Evolutionary conservation across 2,888 invertebrate genomes (phyloP), one percentile per base, ranked within the genome.

Genomic region (Parnassius apollo): DNA sequence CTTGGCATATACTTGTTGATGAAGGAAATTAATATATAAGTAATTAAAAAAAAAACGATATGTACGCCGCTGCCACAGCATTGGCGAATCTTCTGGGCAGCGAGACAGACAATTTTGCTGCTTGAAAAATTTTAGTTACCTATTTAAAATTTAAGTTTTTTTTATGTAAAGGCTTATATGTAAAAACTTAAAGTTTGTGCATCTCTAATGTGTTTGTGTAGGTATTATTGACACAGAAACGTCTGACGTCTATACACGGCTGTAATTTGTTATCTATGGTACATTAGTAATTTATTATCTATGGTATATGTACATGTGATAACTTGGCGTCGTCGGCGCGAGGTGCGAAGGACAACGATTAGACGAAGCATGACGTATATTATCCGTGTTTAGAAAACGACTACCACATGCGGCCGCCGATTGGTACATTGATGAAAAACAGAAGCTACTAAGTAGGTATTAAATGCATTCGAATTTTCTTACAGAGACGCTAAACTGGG

Each of bases 341-440:
- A 67, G 62, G 69, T 69, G 71, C 64, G 69, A 71, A 69, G 69
- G 71, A 68, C 69, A 63, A 62, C 63, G 66, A 68, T 69, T 68
- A 69, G 58, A 61, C 22, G 49, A 59, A 54, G 48, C 60, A 55
- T 59, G 52, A 59, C 56, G 59, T 59, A 62, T 53, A 25, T 48
- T 62, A 46, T 53, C 54, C 51, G 48, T 63, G 55, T 59, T 59
- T 55, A 62, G 49, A 57, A 44, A 48, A 48, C 42, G 25, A 60
- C 42, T 45, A n/a, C 35, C 59, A 10, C 13, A 42, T 25, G 57
- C 22, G 10, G 51, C 50, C 48, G 35, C 52, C 53, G 35, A 12
- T 52, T 42, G 57, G 44, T 13, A 42, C 13, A 10, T 18, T 48
- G 12, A 48, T 46, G 11, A 13, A 10, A 42, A 48, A 49, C 42